Evolutionary conservation across 2,888 invertebrate species (phyloP), one percentile per base, ranked within the genome.

Genomic region (Platycheirus rosarum): DNA sequence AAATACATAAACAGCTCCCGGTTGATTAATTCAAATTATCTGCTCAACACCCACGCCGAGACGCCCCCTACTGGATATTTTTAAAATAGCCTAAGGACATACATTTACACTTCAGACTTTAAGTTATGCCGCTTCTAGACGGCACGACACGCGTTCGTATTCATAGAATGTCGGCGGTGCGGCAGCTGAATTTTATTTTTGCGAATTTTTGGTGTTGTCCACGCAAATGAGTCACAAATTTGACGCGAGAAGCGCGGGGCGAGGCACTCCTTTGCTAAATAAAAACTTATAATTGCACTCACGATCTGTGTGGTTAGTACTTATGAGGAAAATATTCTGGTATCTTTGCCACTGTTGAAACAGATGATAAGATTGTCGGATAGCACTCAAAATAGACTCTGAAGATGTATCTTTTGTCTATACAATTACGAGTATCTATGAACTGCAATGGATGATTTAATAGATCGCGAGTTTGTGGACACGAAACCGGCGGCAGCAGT

Each of bases 101-200:
- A 60, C 65, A 70, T 70, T 70, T 55, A 70, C 40, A 57, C 42
- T 46, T 48, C 35, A 35, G 60, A 76, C 48, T 60, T 53, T 35
- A 48, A 57, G 65, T 44, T 63, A 6, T 26, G 42, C 57, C 62
- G 62, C 62, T 66, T 23, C 51, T 60, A 76, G 71, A 63, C 77
- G 26, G 62, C 20, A 55, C 76, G 82, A 77, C 82, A 77, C 82
- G 82, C 82, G 66, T 63, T 82, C 49, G 60, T 70, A 14, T 57
- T 23, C 18, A 60, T 68, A 62, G 49, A 69, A 63, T n/a, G n/a
- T n/a, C n/a, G n/a, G n/a, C n/a, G n/a, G n/a, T n/a, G n/a, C n/a
- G n/a, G n/a, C n/a, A n/a, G n/a, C n/a, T n/a, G n/a, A n/a, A n/a
- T n/a, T n/a, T n/a, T n/a, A n/a, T 73, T 48, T 82, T 77, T 68